Percentiles rank a stretch among this genome's conserved stretches.
phyloP scores from a whole-genome alignment of 1,140 invertebrate species.

The Heterodera carotae region DNA sequence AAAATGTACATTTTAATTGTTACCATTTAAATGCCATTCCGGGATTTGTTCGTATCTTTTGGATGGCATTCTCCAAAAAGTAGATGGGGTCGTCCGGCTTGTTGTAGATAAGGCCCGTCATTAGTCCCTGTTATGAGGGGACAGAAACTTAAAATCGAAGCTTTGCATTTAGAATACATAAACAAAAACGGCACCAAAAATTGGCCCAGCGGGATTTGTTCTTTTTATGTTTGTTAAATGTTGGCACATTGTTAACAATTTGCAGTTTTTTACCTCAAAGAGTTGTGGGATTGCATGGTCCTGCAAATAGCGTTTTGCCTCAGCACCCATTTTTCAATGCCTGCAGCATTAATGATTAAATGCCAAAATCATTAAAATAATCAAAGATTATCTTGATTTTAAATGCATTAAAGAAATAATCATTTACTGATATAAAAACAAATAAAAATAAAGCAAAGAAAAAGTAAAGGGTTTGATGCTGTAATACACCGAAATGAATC shows the following conservation, averaged over 20 bases:
- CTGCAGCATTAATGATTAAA: too few species aligned
- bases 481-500: too few species aligned
- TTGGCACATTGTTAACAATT: too few species aligned
- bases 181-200: slow-evolving; percentile 20
- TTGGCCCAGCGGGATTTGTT: slow-evolving; percentile 7
- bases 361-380: too few species aligned
- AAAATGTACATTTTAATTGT: too few species aligned
- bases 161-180: slow-evolving; percentile 23
- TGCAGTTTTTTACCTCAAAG: slow-evolving; percentile 53
- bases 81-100: slow-evolving; percentile 61
- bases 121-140: slow-evolving; percentile 53
- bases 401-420: too few species aligned
- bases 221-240: too few species aligned
- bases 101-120: slow-evolving; percentile 64
- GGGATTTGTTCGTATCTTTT: slow-evolving; percentile 47
- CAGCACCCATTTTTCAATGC: slow-evolving; percentile 49
- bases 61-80: slow-evolving; percentile 57
- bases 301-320: slow-evolving; percentile 61
- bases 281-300: slow-evolving; percentile 64
- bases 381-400: too few species aligned
- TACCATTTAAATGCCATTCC: slow-evolving; percentile 50
- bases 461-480: too few species aligned
- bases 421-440: too few species aligned
- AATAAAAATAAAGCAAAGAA: too few species aligned
- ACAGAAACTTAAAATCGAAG: background rate